These are phyloP conservation scores for Sycophila texana DNA, from an alignment of 2,888 invertebrate species.

Conservation along the genomic window DNA sequence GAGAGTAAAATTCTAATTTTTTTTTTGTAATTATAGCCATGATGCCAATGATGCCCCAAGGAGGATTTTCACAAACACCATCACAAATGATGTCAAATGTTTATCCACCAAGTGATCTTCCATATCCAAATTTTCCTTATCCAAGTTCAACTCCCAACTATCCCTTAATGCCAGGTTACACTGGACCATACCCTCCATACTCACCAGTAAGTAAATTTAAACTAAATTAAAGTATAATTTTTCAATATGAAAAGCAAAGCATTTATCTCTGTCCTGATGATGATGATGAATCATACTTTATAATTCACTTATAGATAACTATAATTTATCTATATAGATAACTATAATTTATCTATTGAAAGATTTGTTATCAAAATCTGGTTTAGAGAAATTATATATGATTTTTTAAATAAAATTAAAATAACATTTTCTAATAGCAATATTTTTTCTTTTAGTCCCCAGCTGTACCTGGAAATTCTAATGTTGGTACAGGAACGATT, in stretches of 20 bases:
- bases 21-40: conserved; percentile 67
- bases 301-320: neutral
- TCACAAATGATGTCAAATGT: conserved; percentile 65
- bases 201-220: conserved; percentile 64
- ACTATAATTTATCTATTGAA: too few relatives aligned
- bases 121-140: conserved; percentile 75
- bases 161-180: conserved; percentile 69
- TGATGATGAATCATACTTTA: neutral
- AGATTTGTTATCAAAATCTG: too few relatives aligned
- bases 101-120: conserved; percentile 64
- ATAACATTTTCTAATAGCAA: neutral
- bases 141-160: conserved; percentile 69
- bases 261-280: neutral
- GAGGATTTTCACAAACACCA: conserved; percentile 59
- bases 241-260: neutral
- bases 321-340: too few relatives aligned
- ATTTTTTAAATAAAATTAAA: neutral
- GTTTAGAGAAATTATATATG: neutral
- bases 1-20: conserved; percentile 6
- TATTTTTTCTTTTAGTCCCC: conserved; percentile 61
- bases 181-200: conserved; percentile 73
- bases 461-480: conserved; percentile 73
- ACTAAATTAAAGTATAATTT: neutral
- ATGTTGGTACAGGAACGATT: conserved; percentile 85
- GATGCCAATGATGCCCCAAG: conserved; percentile 63